Evolutionary conservation across 92 coral and sea anemone species (phyloP).

Genomic region (Montipora capitata): DNA sequence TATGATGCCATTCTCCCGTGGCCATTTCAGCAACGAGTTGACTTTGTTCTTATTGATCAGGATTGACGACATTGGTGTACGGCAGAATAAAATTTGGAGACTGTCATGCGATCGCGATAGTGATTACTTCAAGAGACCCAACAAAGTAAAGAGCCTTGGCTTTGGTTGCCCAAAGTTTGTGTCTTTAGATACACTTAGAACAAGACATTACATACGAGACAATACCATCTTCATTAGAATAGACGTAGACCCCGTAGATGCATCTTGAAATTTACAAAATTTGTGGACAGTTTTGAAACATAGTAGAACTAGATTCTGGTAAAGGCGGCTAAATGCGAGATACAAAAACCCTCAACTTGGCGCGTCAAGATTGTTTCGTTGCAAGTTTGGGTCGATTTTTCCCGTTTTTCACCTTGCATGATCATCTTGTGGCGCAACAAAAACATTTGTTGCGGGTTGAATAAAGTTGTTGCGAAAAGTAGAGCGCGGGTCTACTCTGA

Average conservation of each 20-base stretch:
- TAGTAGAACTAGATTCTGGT: too few species aligned
- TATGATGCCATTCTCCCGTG: constrained; percentile 97
- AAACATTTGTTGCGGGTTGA: too few species aligned
- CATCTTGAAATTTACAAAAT: constrained; percentile 29
- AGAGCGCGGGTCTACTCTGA: too few species aligned
- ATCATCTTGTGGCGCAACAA: too few species aligned
- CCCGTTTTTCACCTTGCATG: too few species aligned
- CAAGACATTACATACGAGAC: constrained; percentile 91
- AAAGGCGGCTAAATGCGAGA: too few species aligned
- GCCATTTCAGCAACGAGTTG: constrained; percentile 99
- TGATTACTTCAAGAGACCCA: constrained; percentile 97
- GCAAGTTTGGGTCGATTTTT: too few species aligned
- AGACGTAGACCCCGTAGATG: constrained; percentile 95
- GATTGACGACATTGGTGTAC: constrained; percentile 81
- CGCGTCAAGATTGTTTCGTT: too few species aligned
- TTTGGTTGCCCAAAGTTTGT: constrained; percentile 99
- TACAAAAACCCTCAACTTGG: too few species aligned
- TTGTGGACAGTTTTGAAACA: too few species aligned
- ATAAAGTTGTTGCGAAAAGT: too few species aligned
- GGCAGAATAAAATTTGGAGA: constrained; percentile 98
- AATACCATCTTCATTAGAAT: constrained; percentile 97
- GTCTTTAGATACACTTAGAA: constrained; percentile 92
- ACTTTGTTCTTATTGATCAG: constrained; percentile 96
- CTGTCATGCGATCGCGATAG: constrained; percentile 96
- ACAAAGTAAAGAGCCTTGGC: constrained; percentile 96